These are phyloP conservation scores for Sebastes oblongus DNA, from an alignment of 2,797 vertebrate species.

Conservation along the genomic window DNA sequence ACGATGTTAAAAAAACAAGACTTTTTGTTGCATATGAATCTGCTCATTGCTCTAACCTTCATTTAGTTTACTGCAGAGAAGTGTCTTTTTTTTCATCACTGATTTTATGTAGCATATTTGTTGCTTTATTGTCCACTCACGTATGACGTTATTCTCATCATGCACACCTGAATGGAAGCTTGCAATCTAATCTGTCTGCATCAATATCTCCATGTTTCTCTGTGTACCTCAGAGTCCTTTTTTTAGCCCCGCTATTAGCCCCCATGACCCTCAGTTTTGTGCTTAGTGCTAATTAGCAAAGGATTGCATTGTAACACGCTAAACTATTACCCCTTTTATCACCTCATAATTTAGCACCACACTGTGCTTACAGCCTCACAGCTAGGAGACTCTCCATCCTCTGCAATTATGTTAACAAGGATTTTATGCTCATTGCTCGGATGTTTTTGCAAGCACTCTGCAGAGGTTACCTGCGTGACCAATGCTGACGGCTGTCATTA, in stretches of 20 bases:
- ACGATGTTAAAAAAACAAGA: background rate
- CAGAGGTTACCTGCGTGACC: background rate
- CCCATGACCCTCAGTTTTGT: background rate
- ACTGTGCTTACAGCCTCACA: too few species aligned
- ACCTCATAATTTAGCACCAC: background rate
- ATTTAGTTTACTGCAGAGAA: background rate
- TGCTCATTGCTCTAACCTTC: background rate
- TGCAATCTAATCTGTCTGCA: background rate
- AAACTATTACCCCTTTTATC: background rate
- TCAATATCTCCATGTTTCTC: background rate
- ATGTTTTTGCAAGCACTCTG: background rate
- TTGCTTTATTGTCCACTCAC: background rate
- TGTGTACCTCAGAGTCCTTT: too few species aligned
- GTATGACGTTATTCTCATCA: too few species aligned
- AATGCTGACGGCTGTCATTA: background rate
- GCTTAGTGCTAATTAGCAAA: background rate
- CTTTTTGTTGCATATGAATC: background rate
- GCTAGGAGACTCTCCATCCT: too few species aligned
- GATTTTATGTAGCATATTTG: background rate
- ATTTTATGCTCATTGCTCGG: background rate
- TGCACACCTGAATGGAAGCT: background rate
- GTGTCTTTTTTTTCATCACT: background rate
- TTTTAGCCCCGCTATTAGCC: background rate
- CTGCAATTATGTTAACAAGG: background rate
- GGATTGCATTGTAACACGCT: background rate